Base-by-base conservation (phyloP, 2,888 invertebrate species). In the Cryptus viduatorius region DNA sequence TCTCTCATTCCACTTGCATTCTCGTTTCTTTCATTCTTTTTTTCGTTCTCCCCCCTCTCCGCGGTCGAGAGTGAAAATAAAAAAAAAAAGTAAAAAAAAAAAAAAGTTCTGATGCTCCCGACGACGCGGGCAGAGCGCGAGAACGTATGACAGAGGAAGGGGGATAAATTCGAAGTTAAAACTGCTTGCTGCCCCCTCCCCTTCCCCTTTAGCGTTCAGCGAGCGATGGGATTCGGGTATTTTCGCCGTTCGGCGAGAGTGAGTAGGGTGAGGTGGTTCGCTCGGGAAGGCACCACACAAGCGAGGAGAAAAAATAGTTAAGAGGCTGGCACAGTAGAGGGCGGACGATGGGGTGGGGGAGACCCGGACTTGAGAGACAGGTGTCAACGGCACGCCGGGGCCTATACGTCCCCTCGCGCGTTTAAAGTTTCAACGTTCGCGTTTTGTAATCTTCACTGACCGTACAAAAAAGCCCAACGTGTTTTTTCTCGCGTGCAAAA, bases 261-360 rank as follows among this genome's bases (percentile, higher is more conserved):
- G 80, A 78, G 75, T 69, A 65, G 71, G 76, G 61, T 50, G 77
- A 37, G 68, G 68, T 64, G 83, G 88, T 87, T 86, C 87, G 88
- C 86, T 83, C 79, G 61, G 31, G 87, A 83, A 83, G 87, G 88
- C 77, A 10, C 14, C 56, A 56, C 79, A 88, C 84, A 87, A 89
- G 90, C 89, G 90, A 89, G n/a, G 92, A 91, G 92, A 92, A 93
- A 93, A 93, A 93, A 93, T 92, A 93, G 93, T 92, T 92, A 92
- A 92, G 93, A 92, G 92, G 90, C 92, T 90, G 91, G 89, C 89
- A 92, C 92, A 92, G 92, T 92, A 92, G 93, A 93, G 93, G 93
- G 93, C 92, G 91, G 90, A 91, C 90, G 90, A 91, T 91, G 92
- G 92, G 92, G 91, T 91, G 92, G 92, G 92, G 91, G 90, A 89